Evolutionary conservation across 2,888 invertebrate species (phyloP).

Genomic region (Drosophila austrosaltans): DNA sequence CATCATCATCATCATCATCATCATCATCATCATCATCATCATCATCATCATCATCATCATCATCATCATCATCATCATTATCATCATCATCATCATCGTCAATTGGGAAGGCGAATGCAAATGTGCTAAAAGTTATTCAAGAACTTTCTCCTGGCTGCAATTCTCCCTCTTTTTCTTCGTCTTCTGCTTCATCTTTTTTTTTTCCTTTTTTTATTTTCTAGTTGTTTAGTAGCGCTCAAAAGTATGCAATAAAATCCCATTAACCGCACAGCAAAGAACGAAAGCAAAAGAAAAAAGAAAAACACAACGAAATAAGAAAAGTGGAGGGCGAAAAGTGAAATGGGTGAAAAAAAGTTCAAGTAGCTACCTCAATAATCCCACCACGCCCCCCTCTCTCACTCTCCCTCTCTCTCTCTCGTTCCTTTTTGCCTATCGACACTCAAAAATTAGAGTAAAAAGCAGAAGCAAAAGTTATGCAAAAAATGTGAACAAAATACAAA

Average conservation of each 20-base stretch:
- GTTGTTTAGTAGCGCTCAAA: slow-evolving; percentile 42
- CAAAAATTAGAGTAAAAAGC: slow-evolving; percentile 11
- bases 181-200: neutral
- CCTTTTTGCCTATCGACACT: too few relatives aligned
- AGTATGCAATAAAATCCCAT: slow-evolving; percentile 74
- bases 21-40: neutral
- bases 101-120: slow-evolving; percentile 35
- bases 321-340: neutral
- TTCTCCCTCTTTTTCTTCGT: slow-evolving; percentile 21
- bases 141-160: slow-evolving; percentile 44
- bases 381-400: slow-evolving; percentile 13
- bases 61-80: slow-evolving; percentile 9
- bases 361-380: slow-evolving; percentile 19
- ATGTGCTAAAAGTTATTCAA: slow-evolving; percentile 57
- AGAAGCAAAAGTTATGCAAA: slow-evolving; percentile 40
- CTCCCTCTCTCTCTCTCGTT: too few relatives aligned
- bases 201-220: too few relatives aligned
- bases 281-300: neutral
- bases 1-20: slow-evolving; percentile 20
- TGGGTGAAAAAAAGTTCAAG: slow-evolving; percentile 41
- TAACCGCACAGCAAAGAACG: slow-evolving; percentile 41
- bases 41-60: neutral
- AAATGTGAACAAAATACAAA: neutral
- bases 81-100: slow-evolving; percentile 26
- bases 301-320: neutral